These are phyloP conservation scores for Lontra canadensis DNA, from an alignment of 2,113 vertebrate species.

Conservation along the genomic window DNA sequence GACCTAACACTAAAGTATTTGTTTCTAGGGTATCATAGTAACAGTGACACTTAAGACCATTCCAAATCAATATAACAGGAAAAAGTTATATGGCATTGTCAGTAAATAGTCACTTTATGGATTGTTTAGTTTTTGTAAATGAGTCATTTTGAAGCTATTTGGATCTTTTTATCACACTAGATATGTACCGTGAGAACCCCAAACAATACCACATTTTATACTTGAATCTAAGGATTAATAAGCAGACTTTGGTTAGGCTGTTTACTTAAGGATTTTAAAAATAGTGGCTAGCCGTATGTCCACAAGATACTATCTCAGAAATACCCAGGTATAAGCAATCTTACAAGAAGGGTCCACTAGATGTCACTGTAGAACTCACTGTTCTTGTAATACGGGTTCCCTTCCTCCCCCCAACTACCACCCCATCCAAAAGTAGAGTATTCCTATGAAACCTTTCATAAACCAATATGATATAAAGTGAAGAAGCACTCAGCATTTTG, in stretches of 20 bases:
- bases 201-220: not conserved
- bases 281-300: not conserved
- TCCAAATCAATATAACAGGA: not conserved
- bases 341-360: conserved; percentile 33
- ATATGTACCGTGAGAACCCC: not conserved
- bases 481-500: not conserved
- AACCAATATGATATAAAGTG: not conserved
- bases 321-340: not conserved
- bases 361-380: conserved; percentile 36
- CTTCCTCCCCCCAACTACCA: not conserved
- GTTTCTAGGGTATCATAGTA: not conserved
- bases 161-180: not conserved
- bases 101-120: not conserved
- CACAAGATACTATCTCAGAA: not conserved
- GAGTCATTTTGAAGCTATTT: not conserved
- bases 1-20: not conserved
- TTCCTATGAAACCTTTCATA: not conserved
- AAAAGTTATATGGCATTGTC: not conserved
- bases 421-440: not conserved
- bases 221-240: not conserved
- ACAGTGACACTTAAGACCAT: not conserved
- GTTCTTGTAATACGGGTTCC: not conserved
- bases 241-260: not conserved
- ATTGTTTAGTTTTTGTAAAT: not conserved
- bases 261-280: conserved; percentile 11